Conservation (phyloP, 2,797 vertebrate species). For the Chaunax sp. region DNA sequence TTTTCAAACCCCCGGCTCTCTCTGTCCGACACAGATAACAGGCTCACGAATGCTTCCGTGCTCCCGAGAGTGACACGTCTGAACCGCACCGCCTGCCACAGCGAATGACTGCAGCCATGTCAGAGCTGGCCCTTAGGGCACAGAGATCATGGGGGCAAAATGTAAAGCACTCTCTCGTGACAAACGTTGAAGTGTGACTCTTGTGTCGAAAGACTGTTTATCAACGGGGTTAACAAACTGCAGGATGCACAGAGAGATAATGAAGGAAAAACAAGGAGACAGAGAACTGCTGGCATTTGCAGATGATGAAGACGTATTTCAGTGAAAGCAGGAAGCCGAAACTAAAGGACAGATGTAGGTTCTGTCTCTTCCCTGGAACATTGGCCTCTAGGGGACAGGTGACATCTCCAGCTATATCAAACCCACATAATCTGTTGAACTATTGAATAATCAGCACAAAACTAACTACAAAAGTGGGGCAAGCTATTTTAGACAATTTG, state of each 20-base stretch:
- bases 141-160: slow-evolving; percentile 55
- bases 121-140: slow-evolving; percentile 29
- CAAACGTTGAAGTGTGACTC: slow-evolving; percentile 63
- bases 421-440: slow-evolving; percentile 50
- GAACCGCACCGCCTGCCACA: slow-evolving; percentile 20
- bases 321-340: too few species aligned
- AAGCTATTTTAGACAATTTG: slow-evolving; percentile 32
- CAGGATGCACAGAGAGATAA: slow-evolving; percentile 25
- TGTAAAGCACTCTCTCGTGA: slow-evolving; percentile 56
- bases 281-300: slow-evolving; percentile 66
- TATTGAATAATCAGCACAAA: slow-evolving; percentile 49
- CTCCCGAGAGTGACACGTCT: slow-evolving; percentile 47
- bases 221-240: slow-evolving; percentile 50
- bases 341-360: slow-evolving; percentile 58
- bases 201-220: slow-evolving; percentile 57
- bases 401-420: slow-evolving; percentile 40
- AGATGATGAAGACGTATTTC: slow-evolving; percentile 28
- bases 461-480: slow-evolving; percentile 16
- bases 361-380: slow-evolving; percentile 46
- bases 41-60: slow-evolving; percentile 21
- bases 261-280: slow-evolving; percentile 39
- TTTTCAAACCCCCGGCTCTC: slow-evolving; percentile 28
- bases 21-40: slow-evolving; percentile 30
- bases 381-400: slow-evolving; percentile 50
- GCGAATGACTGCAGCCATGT: slow-evolving; percentile 49